Conservation (phyloP, 2,888 invertebrate genomes). For the Arctia plantaginis region DNA sequence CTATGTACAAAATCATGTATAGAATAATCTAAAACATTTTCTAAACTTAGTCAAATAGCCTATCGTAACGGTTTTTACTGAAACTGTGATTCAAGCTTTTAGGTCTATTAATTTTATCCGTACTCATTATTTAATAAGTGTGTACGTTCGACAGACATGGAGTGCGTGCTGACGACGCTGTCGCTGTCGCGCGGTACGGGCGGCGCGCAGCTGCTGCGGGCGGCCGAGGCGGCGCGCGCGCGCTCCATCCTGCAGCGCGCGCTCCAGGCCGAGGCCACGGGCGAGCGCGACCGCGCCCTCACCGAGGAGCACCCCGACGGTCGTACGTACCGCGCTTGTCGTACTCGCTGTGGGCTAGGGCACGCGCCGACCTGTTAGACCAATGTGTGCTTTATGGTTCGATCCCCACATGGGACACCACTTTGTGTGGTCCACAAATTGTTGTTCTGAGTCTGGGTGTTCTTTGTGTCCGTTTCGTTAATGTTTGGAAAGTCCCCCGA, state of each 20-base stretch:
- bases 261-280: conserved; percentile 90
- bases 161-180: conserved; percentile 95
- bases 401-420: no score
- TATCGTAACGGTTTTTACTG: no score
- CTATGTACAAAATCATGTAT: no score
- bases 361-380: no score
- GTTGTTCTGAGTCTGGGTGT: no score
- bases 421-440: no score
- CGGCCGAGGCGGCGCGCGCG: conserved; percentile 91
- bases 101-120: neutral
- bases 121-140: neutral
- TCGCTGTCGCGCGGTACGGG: conserved; percentile 90
- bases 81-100: neutral
- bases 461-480: no score
- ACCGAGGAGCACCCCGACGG: conserved; percentile 94
- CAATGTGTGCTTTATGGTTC: no score
- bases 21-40: no score
- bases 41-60: no score
- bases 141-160: conserved; percentile 88
- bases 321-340: conserved; percentile 16
- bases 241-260: conserved; percentile 94
- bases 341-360: no score
- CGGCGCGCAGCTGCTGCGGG: conserved; percentile 88
- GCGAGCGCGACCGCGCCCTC: conserved; percentile 86
- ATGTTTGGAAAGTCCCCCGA: no score